Evolutionary conservation across 2,797 vertebrate species (phyloP).

Genomic region (Mormyrops boulengeri): DNA sequence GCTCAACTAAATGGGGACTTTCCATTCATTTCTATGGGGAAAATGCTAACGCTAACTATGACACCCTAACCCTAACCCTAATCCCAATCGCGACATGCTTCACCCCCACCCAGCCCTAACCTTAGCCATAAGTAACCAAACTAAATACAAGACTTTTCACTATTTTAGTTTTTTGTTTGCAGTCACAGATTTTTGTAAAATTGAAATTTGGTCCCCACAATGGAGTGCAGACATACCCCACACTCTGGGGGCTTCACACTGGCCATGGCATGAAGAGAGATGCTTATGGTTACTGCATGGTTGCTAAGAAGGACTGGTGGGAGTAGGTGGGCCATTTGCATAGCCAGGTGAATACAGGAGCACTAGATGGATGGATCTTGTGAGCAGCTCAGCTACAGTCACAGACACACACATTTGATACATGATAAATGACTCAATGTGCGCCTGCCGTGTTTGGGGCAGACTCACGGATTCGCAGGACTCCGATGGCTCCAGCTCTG

Average conservation of each 20-base stretch:
- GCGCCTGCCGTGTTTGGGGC: not conserved
- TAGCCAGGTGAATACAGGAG: too few relatives aligned
- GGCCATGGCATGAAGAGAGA: not conserved
- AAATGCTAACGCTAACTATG: too few relatives aligned
- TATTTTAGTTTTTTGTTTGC: too few relatives aligned
- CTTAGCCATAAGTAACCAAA: too few relatives aligned
- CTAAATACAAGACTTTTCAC: too few relatives aligned
- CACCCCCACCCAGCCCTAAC: not conserved
- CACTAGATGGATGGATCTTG: not conserved
- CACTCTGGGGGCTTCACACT: not conserved
- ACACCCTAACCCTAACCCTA: not conserved
- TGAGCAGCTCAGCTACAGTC: not conserved
- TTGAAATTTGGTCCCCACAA: not conserved
- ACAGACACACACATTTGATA: not conserved
- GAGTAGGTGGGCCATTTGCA: not conserved
- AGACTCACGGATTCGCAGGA: constrained; percentile 67
- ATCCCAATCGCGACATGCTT: not conserved
- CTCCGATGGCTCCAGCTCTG: constrained; percentile 56
- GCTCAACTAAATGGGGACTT: not conserved
- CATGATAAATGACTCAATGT: not conserved
- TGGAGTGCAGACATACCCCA: not conserved
- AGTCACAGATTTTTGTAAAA: not conserved
- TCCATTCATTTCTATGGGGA: not conserved
- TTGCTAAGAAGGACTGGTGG: too few relatives aligned
- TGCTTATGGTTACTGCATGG: too few relatives aligned